Evolutionary conservation across 2,113 vertebrate species (phyloP).

Genomic region (Hyla sarda): DNA sequence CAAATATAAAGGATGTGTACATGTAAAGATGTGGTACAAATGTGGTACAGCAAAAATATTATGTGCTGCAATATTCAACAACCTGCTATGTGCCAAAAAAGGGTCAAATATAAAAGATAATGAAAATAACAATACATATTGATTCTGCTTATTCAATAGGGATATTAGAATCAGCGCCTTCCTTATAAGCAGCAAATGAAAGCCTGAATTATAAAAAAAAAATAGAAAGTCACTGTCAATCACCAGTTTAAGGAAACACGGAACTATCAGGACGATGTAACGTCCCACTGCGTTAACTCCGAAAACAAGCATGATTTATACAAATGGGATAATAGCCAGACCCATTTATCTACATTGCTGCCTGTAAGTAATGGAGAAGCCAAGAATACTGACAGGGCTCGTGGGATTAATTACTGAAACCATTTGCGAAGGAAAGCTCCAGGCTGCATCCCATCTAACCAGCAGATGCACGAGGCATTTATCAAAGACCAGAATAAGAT

Average conservation of each 20-base stretch:
- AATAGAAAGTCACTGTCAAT: slow-evolving; percentile 34
- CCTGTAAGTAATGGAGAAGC: slow-evolving; percentile 63
- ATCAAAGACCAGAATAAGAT: slow-evolving; percentile 64
- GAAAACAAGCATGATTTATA: slow-evolving; percentile 68
- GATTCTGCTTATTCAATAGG: not conserved
- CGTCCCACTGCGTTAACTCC: slow-evolving; percentile 61
- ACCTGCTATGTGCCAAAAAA: too few relatives aligned
- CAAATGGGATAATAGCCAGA: slow-evolving; percentile 63
- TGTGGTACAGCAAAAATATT: too few relatives aligned
- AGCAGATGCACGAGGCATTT: slow-evolving; percentile 60
- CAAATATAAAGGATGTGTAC: too few relatives aligned
- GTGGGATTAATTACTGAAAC: slow-evolving; percentile 68
- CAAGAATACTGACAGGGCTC: slow-evolving; percentile 62
- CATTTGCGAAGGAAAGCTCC: slow-evolving; percentile 59
- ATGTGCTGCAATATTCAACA: too few relatives aligned
- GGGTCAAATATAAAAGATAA: too few relatives aligned
- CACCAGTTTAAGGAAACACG: slow-evolving; percentile 44
- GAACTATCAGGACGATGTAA: slow-evolving; percentile 43
- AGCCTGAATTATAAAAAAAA: not conserved
- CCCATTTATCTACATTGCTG: slow-evolving; percentile 70
- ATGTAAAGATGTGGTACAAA: too few relatives aligned
- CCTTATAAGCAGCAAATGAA: not conserved
- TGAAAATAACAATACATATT: too few relatives aligned
- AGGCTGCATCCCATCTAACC: slow-evolving; percentile 51
- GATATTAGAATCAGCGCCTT: not conserved